Evolutionary conservation across 2,797 vertebrate species (phyloP), one percentile per base, ranked within the genome.

Genomic region (Chiloscyllium punctatum): DNA sequence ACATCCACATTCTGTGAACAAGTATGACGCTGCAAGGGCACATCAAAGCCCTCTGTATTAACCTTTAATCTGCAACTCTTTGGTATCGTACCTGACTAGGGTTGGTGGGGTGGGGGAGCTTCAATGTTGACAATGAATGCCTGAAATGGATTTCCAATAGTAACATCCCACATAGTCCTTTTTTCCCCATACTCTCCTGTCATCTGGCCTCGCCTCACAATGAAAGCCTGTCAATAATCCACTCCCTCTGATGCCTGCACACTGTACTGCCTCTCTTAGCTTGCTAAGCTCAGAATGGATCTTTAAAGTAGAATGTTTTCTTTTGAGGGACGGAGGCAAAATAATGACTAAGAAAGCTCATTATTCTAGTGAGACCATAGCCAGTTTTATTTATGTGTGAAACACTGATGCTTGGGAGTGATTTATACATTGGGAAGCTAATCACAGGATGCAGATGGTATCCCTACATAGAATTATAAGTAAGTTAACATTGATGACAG

Each of bases 371-470:
- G n/a, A 92, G 90, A n/a, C 90, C 90, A 69, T 92, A 66, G 90
- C 90, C 69, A 69, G 66, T 25, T 69, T 18, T 92, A 69, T 92
- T 92, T 92, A 69, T 42, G 27, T 18, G 5, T 42, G 21, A 37
- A 92, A 42, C 69, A 92, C 68, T 92, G 90, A 42, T 69, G 21
- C n/a, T 25, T 9, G n/a, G n/a, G 90, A 42, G 7, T 42, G 90
- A 92, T 92, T 92, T 42, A 92, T 92, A 37, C 18, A 37, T 69
- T 92, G 90, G n/a, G 90, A 92, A 69, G 90, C 90, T 92, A 92
- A 92, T 92, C 21, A 11, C 90, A 92, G 62, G 66, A 92, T 92
- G 90, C 90, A 92, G 90, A 92, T 92, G 66, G 90, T 15, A 92
- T 62, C 69, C 62, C 90, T 68, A 42, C 23, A 92, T n/a, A 69